These are phyloP conservation scores for Sycophila sp. DNA, from an alignment of 1,140 invertebrate species.

Conservation along the genomic window DNA sequence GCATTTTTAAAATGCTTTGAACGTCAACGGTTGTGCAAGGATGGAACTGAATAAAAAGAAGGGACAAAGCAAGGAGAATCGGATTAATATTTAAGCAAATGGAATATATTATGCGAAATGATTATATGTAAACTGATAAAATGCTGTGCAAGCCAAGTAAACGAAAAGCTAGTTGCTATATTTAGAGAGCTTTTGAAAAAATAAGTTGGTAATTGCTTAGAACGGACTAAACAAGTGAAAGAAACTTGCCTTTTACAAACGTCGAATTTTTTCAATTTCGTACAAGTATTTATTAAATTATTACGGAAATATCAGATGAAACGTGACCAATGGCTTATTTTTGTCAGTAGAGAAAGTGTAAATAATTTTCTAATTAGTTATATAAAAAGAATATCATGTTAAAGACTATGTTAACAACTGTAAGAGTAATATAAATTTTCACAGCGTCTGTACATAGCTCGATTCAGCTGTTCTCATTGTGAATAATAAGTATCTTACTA, in stretches of 20 bases:
- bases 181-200: background rate
- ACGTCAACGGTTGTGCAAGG: conserved; percentile 34
- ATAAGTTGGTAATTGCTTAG: background rate
- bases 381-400: conserved; percentile 12
- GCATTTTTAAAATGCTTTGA: background rate
- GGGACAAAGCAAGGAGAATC: background rate
- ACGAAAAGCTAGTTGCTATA: conserved; percentile 27
- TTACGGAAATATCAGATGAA: background rate
- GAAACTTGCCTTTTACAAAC: conserved; percentile 21
- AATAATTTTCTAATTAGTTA: conserved; percentile 32
- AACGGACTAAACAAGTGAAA: background rate
- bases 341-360: conserved; percentile 11
- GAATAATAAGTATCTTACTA: conserved; percentile 28
- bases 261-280: background rate
- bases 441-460: conserved; percentile 29
- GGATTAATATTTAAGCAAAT: conserved; percentile 30
- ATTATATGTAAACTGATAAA: conserved; percentile 7
- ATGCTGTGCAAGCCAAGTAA: conserved; percentile 20
- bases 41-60: conserved; percentile 11
- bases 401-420: conserved; percentile 7
- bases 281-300: conserved; percentile 6
- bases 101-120: conserved; percentile 24
- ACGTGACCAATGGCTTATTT: conserved; percentile 10
- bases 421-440: conserved; percentile 33
- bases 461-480: conserved; percentile 23